These are phyloP conservation scores for Rhynchonycteris naso DNA, from an alignment of 2,797 vertebrate species.

Conservation along the genomic window DNA sequence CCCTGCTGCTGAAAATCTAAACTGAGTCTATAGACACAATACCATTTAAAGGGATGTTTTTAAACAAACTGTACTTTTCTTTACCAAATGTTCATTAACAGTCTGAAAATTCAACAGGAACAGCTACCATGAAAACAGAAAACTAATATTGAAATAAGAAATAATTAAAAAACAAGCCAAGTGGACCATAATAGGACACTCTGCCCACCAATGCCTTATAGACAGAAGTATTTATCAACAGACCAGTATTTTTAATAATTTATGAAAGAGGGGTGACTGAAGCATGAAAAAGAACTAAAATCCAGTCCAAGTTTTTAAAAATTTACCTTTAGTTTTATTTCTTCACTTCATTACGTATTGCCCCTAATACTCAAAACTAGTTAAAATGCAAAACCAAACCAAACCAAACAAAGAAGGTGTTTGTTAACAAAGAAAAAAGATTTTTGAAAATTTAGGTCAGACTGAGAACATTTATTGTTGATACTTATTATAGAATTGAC, in stretches of 20 bases:
- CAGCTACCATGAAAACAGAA: conserved; percentile 16
- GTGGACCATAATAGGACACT: not conserved
- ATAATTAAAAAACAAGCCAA: not conserved
- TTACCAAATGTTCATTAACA: not conserved
- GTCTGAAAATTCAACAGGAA: conserved; percentile 28
- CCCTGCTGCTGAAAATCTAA: not conserved
- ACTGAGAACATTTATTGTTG: not conserved
- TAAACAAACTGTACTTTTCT: not conserved
- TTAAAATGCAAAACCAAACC: conserved; percentile 11
- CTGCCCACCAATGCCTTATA: not conserved
- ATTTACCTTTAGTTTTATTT: conserved; percentile 39
- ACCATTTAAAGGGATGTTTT: conserved; percentile 1
- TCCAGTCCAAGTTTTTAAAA: not conserved
- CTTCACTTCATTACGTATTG: not conserved
- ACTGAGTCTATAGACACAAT: not conserved
- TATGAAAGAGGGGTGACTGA: not conserved
- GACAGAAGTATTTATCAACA: not conserved
- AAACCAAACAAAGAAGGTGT: not conserved
- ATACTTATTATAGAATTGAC: not conserved
- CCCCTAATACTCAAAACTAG: conserved; percentile 43
- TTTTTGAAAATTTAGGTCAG: conserved; percentile 11
- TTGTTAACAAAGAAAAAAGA: not conserved
- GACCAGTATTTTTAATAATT: not conserved
- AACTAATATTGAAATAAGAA: conserved; percentile 31
- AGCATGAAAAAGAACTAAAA: not conserved